Conservation (phyloP, 2,888 invertebrate species). For the Sarcophaga subvicina region DNA sequence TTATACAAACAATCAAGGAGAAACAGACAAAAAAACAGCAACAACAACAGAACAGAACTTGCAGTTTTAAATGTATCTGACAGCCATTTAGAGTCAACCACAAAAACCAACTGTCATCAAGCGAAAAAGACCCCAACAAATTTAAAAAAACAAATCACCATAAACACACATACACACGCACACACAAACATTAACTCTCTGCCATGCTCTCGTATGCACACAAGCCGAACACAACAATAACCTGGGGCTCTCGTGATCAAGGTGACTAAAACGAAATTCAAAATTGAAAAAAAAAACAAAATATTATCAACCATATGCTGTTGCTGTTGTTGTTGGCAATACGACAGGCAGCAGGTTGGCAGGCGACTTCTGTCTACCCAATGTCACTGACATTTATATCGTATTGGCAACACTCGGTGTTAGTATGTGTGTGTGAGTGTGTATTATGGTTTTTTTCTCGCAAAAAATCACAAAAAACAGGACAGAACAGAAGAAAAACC, state of each 20-base stretch:
- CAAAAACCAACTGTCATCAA: constrained; percentile 64
- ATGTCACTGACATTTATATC: constrained; percentile 43
- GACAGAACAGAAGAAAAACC: not conserved
- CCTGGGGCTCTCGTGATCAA: constrained; percentile 2
- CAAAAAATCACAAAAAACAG: too few relatives aligned
- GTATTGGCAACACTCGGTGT: not conserved
- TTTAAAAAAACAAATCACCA: not conserved
- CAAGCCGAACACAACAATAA: not conserved
- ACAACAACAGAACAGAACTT: constrained; percentile 31
- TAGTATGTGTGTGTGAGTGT: not conserved
- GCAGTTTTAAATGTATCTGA: constrained; percentile 47
- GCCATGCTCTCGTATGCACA: not conserved
- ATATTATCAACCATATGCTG: constrained; percentile 25
- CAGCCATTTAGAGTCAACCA: constrained; percentile 54
- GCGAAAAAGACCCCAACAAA: constrained; percentile 36
- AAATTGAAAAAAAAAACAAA: not conserved
- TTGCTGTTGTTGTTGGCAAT: constrained; percentile 34
- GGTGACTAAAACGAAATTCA: constrained; percentile 3
- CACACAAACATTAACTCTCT: constrained; percentile 3
- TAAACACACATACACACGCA: too few relatives aligned
- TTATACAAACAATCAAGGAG: not conserved
- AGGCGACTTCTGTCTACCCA: constrained; percentile 5
- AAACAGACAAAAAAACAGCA: not conserved
- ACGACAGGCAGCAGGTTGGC: constrained; percentile 1
- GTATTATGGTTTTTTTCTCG: too few relatives aligned